These are phyloP conservation scores for Conops quadrifasciatus DNA, from an alignment of 2,888 invertebrate genomes.

Conservation along the genomic window DNA sequence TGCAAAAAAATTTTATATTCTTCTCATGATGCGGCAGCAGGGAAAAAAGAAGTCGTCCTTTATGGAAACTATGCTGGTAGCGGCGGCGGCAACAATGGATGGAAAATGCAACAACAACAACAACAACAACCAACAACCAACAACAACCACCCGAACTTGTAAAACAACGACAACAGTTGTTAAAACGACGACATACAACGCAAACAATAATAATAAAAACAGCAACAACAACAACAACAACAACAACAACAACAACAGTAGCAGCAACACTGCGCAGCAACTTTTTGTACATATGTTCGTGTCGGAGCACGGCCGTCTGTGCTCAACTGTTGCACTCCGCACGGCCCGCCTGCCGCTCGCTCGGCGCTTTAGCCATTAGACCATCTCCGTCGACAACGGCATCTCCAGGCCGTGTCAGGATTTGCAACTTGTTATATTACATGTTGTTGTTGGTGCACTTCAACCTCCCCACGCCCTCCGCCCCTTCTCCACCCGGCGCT, in stretches of 20 bases:
- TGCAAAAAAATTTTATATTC: neutral
- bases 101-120: neutral
- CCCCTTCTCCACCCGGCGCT: no score
- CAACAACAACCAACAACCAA: neutral
- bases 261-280: neutral
- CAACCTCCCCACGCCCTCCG: no score
- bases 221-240: neutral
- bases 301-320: neutral
- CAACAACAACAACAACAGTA: neutral
- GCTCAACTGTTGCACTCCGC: conserved; percentile 31
- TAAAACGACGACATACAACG: neutral
- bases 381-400: neutral
- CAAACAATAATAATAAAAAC: neutral
- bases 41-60: neutral
- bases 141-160: neutral
- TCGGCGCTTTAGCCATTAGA: neutral
- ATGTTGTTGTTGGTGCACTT: neutral
- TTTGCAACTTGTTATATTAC: conserved; percentile 22
- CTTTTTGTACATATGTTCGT: conserved; percentile 1
- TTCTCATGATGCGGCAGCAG: neutral
- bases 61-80: neutral
- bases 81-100: neutral
- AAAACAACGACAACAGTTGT: neutral
- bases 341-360: conserved; percentile 3
- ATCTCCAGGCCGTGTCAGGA: conserved; percentile 6